Conservation (phyloP, 1,140 invertebrate genomes). For the Polyergus mexicanus region DNA sequence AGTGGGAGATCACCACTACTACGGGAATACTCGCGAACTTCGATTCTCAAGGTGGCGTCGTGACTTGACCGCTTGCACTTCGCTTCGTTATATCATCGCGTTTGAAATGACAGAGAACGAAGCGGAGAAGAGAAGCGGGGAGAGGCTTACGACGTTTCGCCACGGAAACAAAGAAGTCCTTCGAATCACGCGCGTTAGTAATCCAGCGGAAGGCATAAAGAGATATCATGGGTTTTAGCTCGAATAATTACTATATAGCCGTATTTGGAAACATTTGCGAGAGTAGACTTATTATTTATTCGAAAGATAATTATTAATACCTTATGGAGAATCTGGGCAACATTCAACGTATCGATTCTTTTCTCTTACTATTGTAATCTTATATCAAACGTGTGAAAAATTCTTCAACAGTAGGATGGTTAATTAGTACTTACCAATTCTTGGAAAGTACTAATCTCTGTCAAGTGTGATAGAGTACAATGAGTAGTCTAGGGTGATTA, state of each 20-base stretch:
- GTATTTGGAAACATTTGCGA: background rate
- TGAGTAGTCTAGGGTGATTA: conserved; percentile 52
- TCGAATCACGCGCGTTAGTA: conserved; percentile 16
- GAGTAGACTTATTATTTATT: background rate
- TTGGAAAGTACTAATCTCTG: background rate
- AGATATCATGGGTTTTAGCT: background rate
- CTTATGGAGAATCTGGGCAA: background rate
- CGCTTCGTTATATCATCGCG: conserved; percentile 34
- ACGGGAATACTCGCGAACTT: conserved; percentile 75
- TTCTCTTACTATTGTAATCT: background rate
- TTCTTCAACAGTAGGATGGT: background rate
- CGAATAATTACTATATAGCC: background rate
- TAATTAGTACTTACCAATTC: background rate
- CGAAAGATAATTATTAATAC: background rate
- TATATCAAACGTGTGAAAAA: background rate
- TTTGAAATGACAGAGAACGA: background rate
- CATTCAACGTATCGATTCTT: background rate
- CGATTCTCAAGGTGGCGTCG: conserved; percentile 73
- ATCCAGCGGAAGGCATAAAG: background rate
- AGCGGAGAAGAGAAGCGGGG: background rate
- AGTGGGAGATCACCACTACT: conserved; percentile 62
- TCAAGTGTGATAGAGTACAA: conserved; percentile 18
- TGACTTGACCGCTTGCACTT: conserved; percentile 48
- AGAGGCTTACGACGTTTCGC: background rate
- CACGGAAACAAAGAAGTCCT: conserved; percentile 23